Evolutionary conservation across 2,888 invertebrate species (phyloP).

Genomic region (Drosophila picticornis): DNA sequence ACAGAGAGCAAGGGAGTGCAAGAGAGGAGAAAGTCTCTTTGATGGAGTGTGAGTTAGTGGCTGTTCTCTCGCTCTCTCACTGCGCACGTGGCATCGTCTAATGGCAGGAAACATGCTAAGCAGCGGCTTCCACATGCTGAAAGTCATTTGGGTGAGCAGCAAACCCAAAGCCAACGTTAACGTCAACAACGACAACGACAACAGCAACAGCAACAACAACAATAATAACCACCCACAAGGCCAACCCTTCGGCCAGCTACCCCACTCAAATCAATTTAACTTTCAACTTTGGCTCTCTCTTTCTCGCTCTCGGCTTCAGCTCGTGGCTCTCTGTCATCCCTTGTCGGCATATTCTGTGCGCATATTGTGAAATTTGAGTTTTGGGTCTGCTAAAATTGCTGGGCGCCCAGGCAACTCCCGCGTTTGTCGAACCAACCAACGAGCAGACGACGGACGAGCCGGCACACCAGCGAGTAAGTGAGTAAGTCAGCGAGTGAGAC

Average conservation of each 20-base stretch:
- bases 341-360: slow-evolving; percentile 24
- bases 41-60: slow-evolving; percentile 9
- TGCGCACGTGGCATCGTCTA: slow-evolving; percentile 73
- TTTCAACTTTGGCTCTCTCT: slow-evolving; percentile 64
- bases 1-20: slow-evolving; percentile 13
- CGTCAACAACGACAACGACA: slow-evolving; percentile 3
- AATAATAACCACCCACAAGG: slow-evolving; percentile 40
- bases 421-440: slow-evolving; percentile 77
- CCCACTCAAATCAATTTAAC: slow-evolving; percentile 78
- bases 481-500: slow-evolving; percentile 59
- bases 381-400: slow-evolving; percentile 52
- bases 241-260: slow-evolving; percentile 59
- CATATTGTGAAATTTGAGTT: slow-evolving; percentile 50
- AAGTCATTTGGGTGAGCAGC: slow-evolving; percentile 70
- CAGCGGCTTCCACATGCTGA: slow-evolving; percentile 80
- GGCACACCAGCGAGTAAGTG: slow-evolving; percentile 44
- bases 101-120: slow-evolving; percentile 80
- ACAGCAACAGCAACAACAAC: neutral
- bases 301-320: slow-evolving; percentile 21
- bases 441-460: slow-evolving; percentile 61
- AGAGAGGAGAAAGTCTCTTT: neutral
- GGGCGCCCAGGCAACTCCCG: slow-evolving; percentile 82
- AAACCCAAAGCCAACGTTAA: slow-evolving; percentile 34
- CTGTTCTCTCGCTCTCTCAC: slow-evolving; percentile 31
- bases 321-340: slow-evolving; percentile 39